Conservation (phyloP, 2,113 vertebrate genomes). For the Rhinolophus ferrumequinum region DNA sequence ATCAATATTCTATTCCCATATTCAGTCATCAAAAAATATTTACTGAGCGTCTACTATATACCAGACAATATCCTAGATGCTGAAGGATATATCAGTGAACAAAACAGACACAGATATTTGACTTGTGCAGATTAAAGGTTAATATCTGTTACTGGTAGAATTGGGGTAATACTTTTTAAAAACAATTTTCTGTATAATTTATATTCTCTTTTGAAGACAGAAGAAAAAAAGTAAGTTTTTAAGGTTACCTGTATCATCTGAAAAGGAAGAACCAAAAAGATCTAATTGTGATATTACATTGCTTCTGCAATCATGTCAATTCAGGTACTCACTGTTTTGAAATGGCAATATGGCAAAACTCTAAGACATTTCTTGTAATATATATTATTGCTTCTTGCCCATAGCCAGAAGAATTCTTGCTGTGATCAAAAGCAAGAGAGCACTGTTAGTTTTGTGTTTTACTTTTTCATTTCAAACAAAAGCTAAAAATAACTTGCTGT, state of each 20-base stretch:
- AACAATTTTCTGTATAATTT: not conserved
- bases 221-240: not conserved
- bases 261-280: not conserved
- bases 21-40: not conserved
- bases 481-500: not conserved
- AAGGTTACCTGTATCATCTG: not conserved
- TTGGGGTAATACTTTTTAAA: not conserved
- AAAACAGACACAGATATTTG: not conserved
- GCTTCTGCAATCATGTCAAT: not conserved
- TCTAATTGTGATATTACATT: not conserved
- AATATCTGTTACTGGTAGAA: not conserved
- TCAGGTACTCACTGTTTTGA: not conserved
- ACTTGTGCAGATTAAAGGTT: not conserved
- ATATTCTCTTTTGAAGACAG: not conserved
- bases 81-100: not conserved
- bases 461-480: constrained; percentile 41
- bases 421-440: not conserved
- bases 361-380: not conserved
- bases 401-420: constrained; percentile 10
- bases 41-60: not conserved
- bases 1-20: not conserved
- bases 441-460: constrained; percentile 42
- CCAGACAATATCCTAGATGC: not conserved
- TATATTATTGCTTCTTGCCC: not conserved
- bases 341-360: not conserved